Evolutionary conservation across 1,140 invertebrate genomes (phyloP), one percentile per base, ranked within the genome.

Genomic region (Atta colombica): DNA sequence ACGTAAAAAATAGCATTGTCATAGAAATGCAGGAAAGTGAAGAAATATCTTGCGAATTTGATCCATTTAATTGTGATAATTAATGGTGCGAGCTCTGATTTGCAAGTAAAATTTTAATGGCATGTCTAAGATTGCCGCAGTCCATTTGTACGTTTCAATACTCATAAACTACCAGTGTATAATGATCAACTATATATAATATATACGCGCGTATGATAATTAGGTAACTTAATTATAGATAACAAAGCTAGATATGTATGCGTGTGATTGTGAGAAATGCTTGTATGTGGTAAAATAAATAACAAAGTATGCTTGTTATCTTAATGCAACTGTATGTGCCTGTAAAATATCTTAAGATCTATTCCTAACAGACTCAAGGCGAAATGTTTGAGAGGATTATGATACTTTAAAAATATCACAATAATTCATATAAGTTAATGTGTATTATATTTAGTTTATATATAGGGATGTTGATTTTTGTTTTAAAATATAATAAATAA

Each of bases 81-180:
- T 55, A 81, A 89, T 72, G 80, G 71, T 91, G 87, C 80, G 61
- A 90, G 31, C 63, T 90, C 65, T 87, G 69, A 88, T 89, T 89
- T 90, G 28, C 65, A 28, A 72, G 10, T 77, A 81, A 88, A 35
- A 25, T 85, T 88, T 88, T 78, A 89, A 84, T 68, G 86, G 82
- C 85, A 82, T 21, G 81, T 90, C 69, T 69, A 61, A 77, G 71
- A 72, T 65, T 91, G 87, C 85, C 85, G n/a, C 77, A 71, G 87
- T 91, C 90, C 87, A 92, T 91, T 92, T 92, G 77, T 92, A 92
- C 55, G 51, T 87, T 92, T 92, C 88, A 90, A 88, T 89, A 92
- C 72, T 89, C 77, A 85, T 85, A 35, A 35, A 35, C 31, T 35
- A 35, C 5, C 82, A 88, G 31, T 68, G 10, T 61, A 68, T 81